Evolutionary conservation across 2,888 invertebrate genomes (phyloP), one percentile per base, ranked within the genome.

Genomic region (Marronus borbonicus): DNA sequence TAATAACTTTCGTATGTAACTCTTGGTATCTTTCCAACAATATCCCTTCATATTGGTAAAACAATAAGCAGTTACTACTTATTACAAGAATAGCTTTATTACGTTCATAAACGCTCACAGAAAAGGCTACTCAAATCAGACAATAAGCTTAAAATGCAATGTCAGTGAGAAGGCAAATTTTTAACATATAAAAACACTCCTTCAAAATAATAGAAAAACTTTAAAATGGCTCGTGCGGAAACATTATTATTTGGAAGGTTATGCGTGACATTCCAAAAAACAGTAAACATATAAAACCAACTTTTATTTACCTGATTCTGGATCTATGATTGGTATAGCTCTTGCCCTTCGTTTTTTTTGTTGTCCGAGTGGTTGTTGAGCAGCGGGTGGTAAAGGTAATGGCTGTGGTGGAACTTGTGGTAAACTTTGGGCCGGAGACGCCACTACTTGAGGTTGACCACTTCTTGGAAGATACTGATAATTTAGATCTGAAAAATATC

Each of bases 291-390:
- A 44, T 44, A 2, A 44, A 12, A 44, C 5, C 44, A 44, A 12
- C 12, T 44, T 44, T 24, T 49, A 74, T 78, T 81, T 82, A 86
- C 87, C 88, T 72, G 89, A 88, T 76, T 75, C 80, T 1, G 89
- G 89, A 85, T 89, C 86, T 78, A 89, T 88, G 52, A 89, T 87
- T 28, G 86, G 81, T 79, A 89, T 83, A n/a, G 89, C 88, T 44
- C 86, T 85, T 3, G 83, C 80, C 76, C 86, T 82, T 72, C 85
- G 80, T 76, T 84, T 83, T 78, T 83, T 82, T 80, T 81, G 28
- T 80, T 78, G 49, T 20, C 76, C 20, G 74, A n/a, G 50, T 31
- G 81, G 81, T 64, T 78, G 81, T 58, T 81, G 81, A 17, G 80
- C 12, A 74, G 80, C 78, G 70, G 82, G 83, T 44, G 82, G 31